Evolutionary conservation across 2,888 invertebrate genomes (phyloP).

Genomic region (Drosophila dives): DNA sequence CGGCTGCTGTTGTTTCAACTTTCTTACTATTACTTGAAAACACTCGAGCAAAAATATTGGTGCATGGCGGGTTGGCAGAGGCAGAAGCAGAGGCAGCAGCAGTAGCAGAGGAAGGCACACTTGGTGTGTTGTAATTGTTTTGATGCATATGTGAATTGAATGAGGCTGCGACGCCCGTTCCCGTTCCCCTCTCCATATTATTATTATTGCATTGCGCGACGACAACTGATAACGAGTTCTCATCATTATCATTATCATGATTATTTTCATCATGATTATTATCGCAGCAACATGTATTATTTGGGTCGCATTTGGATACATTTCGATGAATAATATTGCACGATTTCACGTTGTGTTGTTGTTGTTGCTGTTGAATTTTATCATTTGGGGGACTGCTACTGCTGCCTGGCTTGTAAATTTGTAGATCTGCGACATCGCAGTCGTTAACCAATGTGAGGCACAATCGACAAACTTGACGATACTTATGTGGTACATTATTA

Average conservation of each 20-base stretch:
- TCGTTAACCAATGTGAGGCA: slow-evolving; percentile 93
- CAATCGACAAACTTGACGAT: slow-evolving; percentile 96
- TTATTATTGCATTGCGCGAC: slow-evolving; percentile 50
- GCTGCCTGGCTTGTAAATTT: slow-evolving; percentile 77
- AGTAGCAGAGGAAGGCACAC: slow-evolving; percentile 60
- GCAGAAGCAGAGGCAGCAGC: slow-evolving; percentile 18
- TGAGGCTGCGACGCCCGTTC: slow-evolving; percentile 10
- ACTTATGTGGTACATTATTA: slow-evolving; percentile 96
- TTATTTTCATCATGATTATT: slow-evolving; percentile 49
- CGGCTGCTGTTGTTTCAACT: slow-evolving; percentile 49
- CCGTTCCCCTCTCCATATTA: slow-evolving; percentile 33
- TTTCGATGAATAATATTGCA: slow-evolving; percentile 46
- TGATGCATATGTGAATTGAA: slow-evolving; percentile 41
- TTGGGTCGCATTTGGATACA: slow-evolving; percentile 53
- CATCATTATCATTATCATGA: slow-evolving; percentile 39
- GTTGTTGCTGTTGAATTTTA: slow-evolving; percentile 25
- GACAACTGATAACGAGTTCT: slow-evolving; percentile 63
- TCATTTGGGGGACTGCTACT: slow-evolving; percentile 16
- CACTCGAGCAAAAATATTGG: slow-evolving; percentile 36
- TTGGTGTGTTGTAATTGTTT: slow-evolving; percentile 67
- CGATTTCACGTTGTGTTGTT: slow-evolving; percentile 28
- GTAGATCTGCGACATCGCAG: slow-evolving; percentile 89
- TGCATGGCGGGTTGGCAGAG: slow-evolving; percentile 45
- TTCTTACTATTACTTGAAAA: slow-evolving; percentile 46
- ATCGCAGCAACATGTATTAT: slow-evolving; percentile 62